Conservation (phyloP, 2,113 vertebrate genomes). For the Amphilophus citrinellus region DNA sequence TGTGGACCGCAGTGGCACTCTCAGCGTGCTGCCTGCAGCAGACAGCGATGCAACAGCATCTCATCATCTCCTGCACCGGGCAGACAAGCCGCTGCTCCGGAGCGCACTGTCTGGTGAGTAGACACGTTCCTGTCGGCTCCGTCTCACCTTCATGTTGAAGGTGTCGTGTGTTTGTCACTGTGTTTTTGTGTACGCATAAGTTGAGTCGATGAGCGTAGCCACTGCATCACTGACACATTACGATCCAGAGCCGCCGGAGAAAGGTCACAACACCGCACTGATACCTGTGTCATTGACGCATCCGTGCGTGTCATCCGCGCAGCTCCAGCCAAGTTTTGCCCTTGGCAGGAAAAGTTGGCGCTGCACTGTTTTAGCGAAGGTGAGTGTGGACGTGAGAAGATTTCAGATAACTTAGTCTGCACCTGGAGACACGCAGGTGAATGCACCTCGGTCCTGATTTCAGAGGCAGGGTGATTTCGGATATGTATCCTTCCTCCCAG, state of each 20-base stretch:
- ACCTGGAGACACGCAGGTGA: constrained; percentile 42
- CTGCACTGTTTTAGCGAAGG: constrained; percentile 12
- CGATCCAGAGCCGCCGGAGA: constrained; percentile 37
- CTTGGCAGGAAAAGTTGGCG: constrained; percentile 69
- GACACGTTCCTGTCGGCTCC: not conserved
- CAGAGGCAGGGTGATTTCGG: not conserved
- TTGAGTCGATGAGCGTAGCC: constrained; percentile 13
- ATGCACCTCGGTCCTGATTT: not conserved
- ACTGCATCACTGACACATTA: constrained; percentile 41
- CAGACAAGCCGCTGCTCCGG: constrained; percentile 17
- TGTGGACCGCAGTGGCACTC: constrained; percentile 72
- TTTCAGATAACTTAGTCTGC: constrained; percentile 32
- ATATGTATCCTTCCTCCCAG: not conserved
- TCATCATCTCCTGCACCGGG: constrained; percentile 27
- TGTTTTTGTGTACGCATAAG: constrained; percentile 9
- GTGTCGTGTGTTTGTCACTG: not conserved
- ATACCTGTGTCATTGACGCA: constrained; percentile 43
- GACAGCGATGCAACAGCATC: constrained; percentile 57
- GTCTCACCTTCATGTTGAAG: not conserved
- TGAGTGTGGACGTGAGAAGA: constrained; percentile 59
- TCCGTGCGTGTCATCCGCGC: constrained; percentile 19
- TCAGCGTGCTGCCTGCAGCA: constrained; percentile 57
- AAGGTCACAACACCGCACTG: constrained; percentile 49
- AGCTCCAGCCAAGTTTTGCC: constrained; percentile 48
- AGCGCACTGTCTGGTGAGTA: constrained; percentile 58